Conservation (phyloP, 1,140 invertebrate genomes). For the Drosophila ohnishii region DNA sequence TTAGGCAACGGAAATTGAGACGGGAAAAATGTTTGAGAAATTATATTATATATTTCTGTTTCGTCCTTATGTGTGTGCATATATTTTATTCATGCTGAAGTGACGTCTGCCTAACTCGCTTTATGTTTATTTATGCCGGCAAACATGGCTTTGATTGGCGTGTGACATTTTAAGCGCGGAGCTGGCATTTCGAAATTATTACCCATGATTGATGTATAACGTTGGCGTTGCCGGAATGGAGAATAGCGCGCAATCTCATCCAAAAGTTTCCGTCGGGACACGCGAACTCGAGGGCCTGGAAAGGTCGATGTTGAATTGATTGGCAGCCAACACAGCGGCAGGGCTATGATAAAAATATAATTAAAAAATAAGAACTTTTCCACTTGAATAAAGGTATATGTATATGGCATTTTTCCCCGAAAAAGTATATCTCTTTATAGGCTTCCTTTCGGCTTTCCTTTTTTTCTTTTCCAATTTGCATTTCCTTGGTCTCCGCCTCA, state of each 20-base stretch:
- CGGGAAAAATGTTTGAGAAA: conserved; percentile 26
- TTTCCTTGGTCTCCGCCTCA: conserved; percentile 21
- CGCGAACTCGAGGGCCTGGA: conserved; percentile 15
- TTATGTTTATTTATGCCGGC: conserved; percentile 55
- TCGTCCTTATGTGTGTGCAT: background rate
- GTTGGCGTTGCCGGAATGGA: conserved; percentile 2
- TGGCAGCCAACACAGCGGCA: conserved; percentile 18
- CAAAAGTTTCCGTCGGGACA: conserved; percentile 18
- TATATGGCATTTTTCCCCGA: background rate
- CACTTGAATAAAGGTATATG: background rate
- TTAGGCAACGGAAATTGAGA: conserved; percentile 1
- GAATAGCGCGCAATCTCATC: conserved; percentile 1
- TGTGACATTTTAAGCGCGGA: conserved; percentile 69
- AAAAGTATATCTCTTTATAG: conserved; percentile 12
- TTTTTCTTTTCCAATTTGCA: conserved; percentile 7
- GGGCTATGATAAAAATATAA: conserved; percentile 29
- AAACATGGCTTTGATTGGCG: conserved; percentile 73
- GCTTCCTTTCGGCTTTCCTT: background rate
- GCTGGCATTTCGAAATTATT: conserved; percentile 66
- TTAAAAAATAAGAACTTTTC: conserved; percentile 3
- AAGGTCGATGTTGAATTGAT: conserved; percentile 42
- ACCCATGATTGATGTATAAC: conserved; percentile 65
- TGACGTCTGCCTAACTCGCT: conserved; percentile 25
- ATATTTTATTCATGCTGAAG: conserved; percentile 49
- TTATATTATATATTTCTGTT: conserved; percentile 35